Evolutionary conservation across 2,888 invertebrate species (phyloP), one percentile per base, ranked within the genome.

Genomic region (Leistus spinibarbis): DNA sequence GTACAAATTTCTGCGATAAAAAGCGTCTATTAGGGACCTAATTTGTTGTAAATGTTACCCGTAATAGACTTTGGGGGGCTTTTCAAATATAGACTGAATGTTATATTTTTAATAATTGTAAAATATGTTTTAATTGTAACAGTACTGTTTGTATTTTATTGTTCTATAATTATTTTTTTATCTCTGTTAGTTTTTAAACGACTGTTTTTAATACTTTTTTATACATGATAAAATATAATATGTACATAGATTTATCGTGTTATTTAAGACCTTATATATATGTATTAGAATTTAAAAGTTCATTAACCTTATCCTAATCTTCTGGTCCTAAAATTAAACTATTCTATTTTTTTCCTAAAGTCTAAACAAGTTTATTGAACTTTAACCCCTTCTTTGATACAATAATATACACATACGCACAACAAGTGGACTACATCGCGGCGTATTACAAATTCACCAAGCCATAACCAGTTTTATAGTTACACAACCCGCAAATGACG

Each of bases 181-280:
- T 40, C 65, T 65, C 65, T 65, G 65, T 65, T 72, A 65, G 66
- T 24, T 72, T 65, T 65, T 65, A 65, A 56, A 65, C 27, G 40
- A 40, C 40, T 40, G 40, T 40, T 40, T 40, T 40, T 40, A 40
- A 40, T 40, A 40, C 40, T 40, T 40, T 40, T 40, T 40, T 40
- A 40, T 40, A 40, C 40, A 40, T 40, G 40, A 40, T 40, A 40
- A 40, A 40, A 40, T 40, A 40, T 40, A 40, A 40, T 40, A 4
- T 40, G 10, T 40, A 40, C 13, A 40, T 40, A 40, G 40, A 40
- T 40, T 40, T 40, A 40, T 40, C 40, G 40, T 10, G 40, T 40
- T 40, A 13, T 40, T 40, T 40, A 40, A 40, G 40, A 40, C 40
- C 40, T 40, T 40, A 7, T 40, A 40, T 5, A 0, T 40, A 7